Evolutionary conservation across 2,888 invertebrate genomes (phyloP).

Genomic region (Liopterus haemorrhoidalis): DNA sequence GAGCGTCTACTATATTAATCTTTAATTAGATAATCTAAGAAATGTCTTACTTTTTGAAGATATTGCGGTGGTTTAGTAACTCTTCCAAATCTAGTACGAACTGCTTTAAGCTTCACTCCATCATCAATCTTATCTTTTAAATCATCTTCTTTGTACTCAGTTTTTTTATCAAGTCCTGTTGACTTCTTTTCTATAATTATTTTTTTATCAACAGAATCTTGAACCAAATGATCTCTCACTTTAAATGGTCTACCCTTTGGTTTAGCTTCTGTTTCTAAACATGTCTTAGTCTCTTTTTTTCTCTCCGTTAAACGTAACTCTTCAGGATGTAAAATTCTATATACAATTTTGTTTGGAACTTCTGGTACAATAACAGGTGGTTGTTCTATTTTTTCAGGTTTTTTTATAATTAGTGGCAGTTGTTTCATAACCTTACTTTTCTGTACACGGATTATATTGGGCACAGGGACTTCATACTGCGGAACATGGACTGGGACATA

Average conservation of each 20-base stretch:
- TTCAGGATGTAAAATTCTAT: conserved; percentile 40
- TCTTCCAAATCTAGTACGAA: conserved; percentile 41
- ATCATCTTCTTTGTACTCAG: conserved; percentile 21
- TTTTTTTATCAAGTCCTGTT: conserved; percentile 38
- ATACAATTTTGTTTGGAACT: conserved; percentile 32
- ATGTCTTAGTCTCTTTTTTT: conserved; percentile 7
- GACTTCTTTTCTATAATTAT: conserved; percentile 33
- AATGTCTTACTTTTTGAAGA: conserved; percentile 36
- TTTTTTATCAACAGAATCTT: conserved; percentile 18
- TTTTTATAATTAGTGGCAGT: no score
- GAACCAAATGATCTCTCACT: conserved; percentile 4
- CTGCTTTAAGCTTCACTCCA: conserved; percentile 21
- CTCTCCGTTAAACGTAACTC: conserved; percentile 39
- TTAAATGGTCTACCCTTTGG: conserved; percentile 5
- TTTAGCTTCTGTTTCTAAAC: conserved; percentile 6
- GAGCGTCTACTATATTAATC: no score
- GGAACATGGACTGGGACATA: no score
- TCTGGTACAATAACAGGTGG: no score
- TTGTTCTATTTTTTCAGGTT: no score
- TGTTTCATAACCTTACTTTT: no score
- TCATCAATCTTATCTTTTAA: conserved; percentile 15
- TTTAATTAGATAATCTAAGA: conserved; percentile 8
- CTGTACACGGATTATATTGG: no score
- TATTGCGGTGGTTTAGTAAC: conserved; percentile 40
- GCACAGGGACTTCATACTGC: no score